Percentiles rank a stretch among this genome's conserved stretches.
phyloP scores from a whole-genome alignment of 2,797 vertebrate species.

The Sitta carolinensis region DNA sequence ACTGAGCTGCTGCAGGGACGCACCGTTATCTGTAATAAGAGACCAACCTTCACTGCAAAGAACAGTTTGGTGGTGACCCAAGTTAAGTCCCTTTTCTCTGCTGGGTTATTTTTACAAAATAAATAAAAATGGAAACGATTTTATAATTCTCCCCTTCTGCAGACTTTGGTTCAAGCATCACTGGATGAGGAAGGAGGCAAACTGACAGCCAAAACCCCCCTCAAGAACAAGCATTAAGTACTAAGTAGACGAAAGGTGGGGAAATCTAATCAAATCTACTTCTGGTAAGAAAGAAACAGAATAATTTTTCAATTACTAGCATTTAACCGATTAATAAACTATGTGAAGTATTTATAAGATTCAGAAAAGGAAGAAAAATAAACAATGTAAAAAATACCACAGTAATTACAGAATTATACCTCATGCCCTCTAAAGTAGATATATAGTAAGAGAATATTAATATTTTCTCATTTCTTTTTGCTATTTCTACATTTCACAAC shows the following conservation, averaged over 20 bases:
- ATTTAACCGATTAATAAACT: not conserved
- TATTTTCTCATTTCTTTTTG: not conserved
- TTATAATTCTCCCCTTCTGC: not conserved
- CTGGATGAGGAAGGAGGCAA: not conserved
- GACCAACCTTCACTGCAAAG: not conserved
- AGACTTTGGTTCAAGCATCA: not conserved
- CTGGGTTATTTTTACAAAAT: not conserved
- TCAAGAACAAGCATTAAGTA: not conserved
- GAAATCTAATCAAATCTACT: not conserved
- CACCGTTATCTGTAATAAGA: accelerated
- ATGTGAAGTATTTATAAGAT: not conserved
- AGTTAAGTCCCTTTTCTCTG: not conserved
- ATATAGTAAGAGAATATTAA: not conserved
- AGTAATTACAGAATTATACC: not conserved
- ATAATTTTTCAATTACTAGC: not conserved
- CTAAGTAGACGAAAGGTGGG: not conserved
- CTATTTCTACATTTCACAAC: not conserved
- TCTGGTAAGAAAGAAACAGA: not conserved
- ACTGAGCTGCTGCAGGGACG: not conserved
- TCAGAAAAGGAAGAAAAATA: not conserved
- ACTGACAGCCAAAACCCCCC: not conserved
- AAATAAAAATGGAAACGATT: not conserved
- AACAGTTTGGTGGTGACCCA: not conserved
- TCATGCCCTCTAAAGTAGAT: not conserved
- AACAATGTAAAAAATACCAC: not conserved